Conservation (phyloP, 2,113 vertebrate species). For the Chloropsis cyanopogon region DNA sequence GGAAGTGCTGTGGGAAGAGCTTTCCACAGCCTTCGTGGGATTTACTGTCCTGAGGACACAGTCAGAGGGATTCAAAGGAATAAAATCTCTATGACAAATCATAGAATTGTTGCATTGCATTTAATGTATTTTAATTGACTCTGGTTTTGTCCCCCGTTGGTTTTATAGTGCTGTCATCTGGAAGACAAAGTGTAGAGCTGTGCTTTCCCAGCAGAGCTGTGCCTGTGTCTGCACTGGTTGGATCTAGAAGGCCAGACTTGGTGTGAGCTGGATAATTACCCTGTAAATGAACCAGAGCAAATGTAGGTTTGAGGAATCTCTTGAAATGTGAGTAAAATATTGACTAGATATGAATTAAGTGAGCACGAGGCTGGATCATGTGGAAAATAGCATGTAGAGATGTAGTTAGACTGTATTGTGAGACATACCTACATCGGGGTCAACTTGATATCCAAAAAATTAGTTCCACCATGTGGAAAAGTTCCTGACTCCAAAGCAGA, state of each 20-base stretch:
- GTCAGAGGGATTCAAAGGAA: neutral
- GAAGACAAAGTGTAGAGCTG: neutral
- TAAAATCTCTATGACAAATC: neutral
- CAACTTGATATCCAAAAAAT: neutral
- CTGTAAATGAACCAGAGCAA: constrained; percentile 6
- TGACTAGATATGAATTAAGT: neutral
- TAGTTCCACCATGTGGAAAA: neutral
- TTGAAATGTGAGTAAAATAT: neutral
- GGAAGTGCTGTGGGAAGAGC: neutral
- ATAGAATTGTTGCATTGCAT: neutral
- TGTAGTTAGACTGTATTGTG: neutral
- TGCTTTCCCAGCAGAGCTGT: neutral
- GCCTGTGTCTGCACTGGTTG: neutral
- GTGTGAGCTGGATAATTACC: neutral
- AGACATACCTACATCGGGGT: neutral
- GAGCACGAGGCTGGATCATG: neutral
- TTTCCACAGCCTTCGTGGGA: neutral
- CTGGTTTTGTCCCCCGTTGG: neutral
- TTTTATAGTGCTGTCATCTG: constrained; percentile 34
- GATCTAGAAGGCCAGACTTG: neutral
- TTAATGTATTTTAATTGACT: constrained; percentile 43
- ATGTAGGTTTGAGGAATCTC: neutral
- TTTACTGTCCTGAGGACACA: constrained; percentile 6
- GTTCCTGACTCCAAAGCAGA: neutral
- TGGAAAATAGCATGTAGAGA: neutral